Base-by-base conservation (phyloP, 2,888 invertebrate genomes). In the Plebejus melissa region DNA sequence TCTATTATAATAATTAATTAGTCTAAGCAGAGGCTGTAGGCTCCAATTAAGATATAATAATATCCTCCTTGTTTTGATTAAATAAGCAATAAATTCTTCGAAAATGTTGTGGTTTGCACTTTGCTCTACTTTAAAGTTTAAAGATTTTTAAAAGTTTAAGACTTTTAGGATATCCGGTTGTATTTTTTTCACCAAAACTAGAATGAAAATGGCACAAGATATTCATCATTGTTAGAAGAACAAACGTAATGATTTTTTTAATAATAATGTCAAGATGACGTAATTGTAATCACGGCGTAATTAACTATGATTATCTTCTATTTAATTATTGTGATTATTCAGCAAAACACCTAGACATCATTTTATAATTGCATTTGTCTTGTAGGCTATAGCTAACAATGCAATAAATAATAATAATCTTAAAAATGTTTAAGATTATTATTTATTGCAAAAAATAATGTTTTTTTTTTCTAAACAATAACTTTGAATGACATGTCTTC, bases 261-360 rank as follows among this genome's bases (percentile, higher is more conserved):
- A 2, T 65, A 28, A 28, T 65, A 65, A 65, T 65, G 65, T 65
- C 65, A 65, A 32, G 32, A 65, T 36, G 13, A 65, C 65, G 65
- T 36, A 65, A 65, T 32, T 65, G 1, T 32, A 36, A 65, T 65
- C 9, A 65, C 65, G 13, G 32, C 6, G 32, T 65, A 13, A 65
- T 65, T 65, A 65, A 1, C 65, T 65, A 65, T 65, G 32, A 65
- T 65, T 65, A 65, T 36, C 32, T 65, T 32, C 16, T 32, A 65
- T 32, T 65, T 65, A 32, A 65, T 32, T 65, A 65, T 65, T 65
- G 65, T 65, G 16, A 65, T 65, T 65, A 36, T 65, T 65, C 32
- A 65, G 65, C 16, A 65, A 65, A 22, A 58, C 58, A 4, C 13
- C 65, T 16, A 65, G 65, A 65, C 32, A 65, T 65, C 32, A 36